Conservation (phyloP, 2,797 vertebrate genomes). For the Cephalopachus bancanus region DNA sequence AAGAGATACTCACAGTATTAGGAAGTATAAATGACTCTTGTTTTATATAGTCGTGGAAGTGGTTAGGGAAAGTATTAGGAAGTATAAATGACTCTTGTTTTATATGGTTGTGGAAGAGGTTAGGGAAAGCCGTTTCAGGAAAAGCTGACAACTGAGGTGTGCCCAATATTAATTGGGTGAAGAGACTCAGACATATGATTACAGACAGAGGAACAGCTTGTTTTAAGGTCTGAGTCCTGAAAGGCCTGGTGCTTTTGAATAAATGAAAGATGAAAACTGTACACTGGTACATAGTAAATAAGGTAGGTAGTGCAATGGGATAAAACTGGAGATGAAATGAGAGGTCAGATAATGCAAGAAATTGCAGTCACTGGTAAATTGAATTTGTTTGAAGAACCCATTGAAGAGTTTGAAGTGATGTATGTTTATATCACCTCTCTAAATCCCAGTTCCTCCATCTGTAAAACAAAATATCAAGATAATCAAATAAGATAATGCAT, state of each 20-base stretch:
- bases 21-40: background rate
- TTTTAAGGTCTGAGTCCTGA: background rate
- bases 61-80: background rate
- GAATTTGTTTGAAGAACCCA: conserved; percentile 17
- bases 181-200: background rate
- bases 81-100: background rate
- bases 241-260: background rate
- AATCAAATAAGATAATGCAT: background rate
- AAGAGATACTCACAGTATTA: background rate
- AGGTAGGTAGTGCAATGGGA: background rate
- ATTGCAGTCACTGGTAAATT: background rate
- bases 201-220: background rate
- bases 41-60: background rate
- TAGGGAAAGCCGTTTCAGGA: background rate
- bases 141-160: background rate
- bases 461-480: conserved; percentile 14
- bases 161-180: too few relatives aligned
- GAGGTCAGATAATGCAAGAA: background rate
- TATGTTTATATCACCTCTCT: background rate
- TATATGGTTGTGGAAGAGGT: background rate
- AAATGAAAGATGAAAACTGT: background rate
- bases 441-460: background rate
- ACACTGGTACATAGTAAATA: background rate
- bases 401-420: background rate
- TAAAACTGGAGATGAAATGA: background rate